Conservation (phyloP, 2,888 invertebrate species). For the Drosophila hamatofila region DNA sequence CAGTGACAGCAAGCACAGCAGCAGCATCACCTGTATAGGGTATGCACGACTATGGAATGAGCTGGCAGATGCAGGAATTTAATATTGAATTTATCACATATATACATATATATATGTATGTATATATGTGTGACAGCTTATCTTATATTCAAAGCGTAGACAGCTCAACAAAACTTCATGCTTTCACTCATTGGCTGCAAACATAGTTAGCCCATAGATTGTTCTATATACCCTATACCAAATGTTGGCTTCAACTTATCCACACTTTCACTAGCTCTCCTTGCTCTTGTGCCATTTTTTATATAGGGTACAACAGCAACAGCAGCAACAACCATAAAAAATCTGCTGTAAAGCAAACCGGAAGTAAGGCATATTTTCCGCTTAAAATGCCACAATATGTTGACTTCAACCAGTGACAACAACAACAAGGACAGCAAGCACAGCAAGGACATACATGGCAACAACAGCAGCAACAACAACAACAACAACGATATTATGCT, state of each 20-base stretch:
- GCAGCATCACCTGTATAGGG: not conserved
- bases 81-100: too few relatives aligned
- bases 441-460: conserved; percentile 9
- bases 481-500: conserved; percentile 18
- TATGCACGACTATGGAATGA: not conserved
- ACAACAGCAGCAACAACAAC: conserved; percentile 18
- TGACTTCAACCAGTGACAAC: conserved; percentile 29
- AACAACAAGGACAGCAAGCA: not conserved
- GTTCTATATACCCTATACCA: not conserved
- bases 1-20: conserved; percentile 18
- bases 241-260: not conserved
- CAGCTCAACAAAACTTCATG: too few relatives aligned
- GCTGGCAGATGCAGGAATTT: not conserved
- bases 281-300: not conserved
- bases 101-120: too few relatives aligned
- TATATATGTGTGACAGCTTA: too few relatives aligned
- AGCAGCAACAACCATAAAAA: conserved; percentile 22
- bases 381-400: conserved; percentile 70
- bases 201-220: too few relatives aligned
- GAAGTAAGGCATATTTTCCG: conserved; percentile 73
- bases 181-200: too few relatives aligned
- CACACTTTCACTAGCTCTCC: not conserved
- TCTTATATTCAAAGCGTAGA: too few relatives aligned
- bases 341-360: conserved; percentile 29
- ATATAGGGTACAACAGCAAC: conserved; percentile 12